Base-by-base conservation (phyloP, 2,888 invertebrate species). In the Siphonodentalium dalli region DNA sequence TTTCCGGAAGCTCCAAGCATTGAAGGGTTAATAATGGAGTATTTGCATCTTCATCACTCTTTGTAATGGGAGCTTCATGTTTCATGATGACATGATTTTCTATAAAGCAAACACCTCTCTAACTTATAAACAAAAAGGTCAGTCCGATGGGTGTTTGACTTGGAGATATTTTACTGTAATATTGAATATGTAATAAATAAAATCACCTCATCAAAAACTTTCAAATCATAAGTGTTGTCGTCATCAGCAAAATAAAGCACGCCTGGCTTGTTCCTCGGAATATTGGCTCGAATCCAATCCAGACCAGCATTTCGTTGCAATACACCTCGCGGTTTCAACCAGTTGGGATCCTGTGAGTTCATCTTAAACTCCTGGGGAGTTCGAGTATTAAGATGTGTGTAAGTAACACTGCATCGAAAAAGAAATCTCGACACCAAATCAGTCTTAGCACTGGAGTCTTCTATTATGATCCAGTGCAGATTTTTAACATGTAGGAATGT, bases 161-260 rank as follows among this genome's bases (percentile, higher is more conserved):
- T n/a, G n/a, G n/a, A n/a, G n/a, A n/a, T n/a, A n/a, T n/a, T n/a
- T n/a, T n/a, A 3, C 37, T 8, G 8, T 9, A 37, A 37, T 20
- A 23, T 15, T 34, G 6, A 34, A 34, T 20, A 34, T 6, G 34
- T 34, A 18, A 9, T 6, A n/a, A n/a, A n/a, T 6, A 34, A 55
- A 43, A 61, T 53, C 56, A 92, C 92, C 87, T 96, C 95, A 54
- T 89, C 87, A 83, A 98, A 98, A 11, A 98, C 80, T 79, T 92
- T 89, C 26, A 93, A 80, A 41, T 90, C 88, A 77, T 98, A 98
- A 0, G 94, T 90, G 79, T 98, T 98, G 77, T 98, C 97, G 80
- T 98, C 97, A 76, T 98, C 97, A 85, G 95, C 95, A 81, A 98
- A 97, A 82, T 90, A 98, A 0, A 97, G 89, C 33, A 95, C 87